Base-by-base conservation (phyloP, 1,140 invertebrate species). In the Orchestia grillus region DNA sequence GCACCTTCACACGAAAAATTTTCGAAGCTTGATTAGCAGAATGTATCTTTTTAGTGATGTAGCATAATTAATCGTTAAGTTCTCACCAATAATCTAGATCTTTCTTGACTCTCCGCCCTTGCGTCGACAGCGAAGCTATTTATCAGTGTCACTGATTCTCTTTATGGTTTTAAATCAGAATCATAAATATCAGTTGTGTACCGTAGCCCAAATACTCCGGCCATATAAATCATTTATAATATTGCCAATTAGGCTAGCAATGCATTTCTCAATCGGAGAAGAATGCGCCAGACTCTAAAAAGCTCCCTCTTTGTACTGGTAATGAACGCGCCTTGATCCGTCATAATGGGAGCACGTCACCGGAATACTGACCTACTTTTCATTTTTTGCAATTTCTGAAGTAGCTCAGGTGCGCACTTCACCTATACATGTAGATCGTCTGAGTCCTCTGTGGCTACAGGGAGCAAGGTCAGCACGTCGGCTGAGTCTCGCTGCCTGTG, bases 141-240 rank as follows among this genome's bases (percentile, higher is more conserved):
- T 23, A 36, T 77, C 62, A 77, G 62, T 77, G 62, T 77, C 62
- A 77, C 62, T 19, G 8, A 47, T 8, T 45, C 43, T 40, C 44
- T 94, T 47, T 94, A 94, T 28, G 44, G 92, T 94, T 94, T 94
- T 45, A 45, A 94, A 94, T 94, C 92, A 91, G 41, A 44, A 4
- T 42, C 92, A 94, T 94, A 94, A 94, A 94, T 94, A 94, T 94
- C 88, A 94, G 45, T 94, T 44, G 44, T 45, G 3, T 47, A 94
- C 92, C 92, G 47, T 94, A 28, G 44, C 44, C 44, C 92, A 94
- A 94, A 94, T 94, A 11, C 44, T 47, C 6, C 28, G 92, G 44
- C 92, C 92, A 36, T 44, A 94, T 94, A 94, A 6, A 94, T 94
- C 92, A 94, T 94, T 94, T 94, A 94, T 94, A 94, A 94, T 94